A percentile compares a stretch with the other conserved stretches of the same genome.
Conservation (phyloP, 2,888 invertebrate species). For the Pachymerium ferrugineum region DNA sequence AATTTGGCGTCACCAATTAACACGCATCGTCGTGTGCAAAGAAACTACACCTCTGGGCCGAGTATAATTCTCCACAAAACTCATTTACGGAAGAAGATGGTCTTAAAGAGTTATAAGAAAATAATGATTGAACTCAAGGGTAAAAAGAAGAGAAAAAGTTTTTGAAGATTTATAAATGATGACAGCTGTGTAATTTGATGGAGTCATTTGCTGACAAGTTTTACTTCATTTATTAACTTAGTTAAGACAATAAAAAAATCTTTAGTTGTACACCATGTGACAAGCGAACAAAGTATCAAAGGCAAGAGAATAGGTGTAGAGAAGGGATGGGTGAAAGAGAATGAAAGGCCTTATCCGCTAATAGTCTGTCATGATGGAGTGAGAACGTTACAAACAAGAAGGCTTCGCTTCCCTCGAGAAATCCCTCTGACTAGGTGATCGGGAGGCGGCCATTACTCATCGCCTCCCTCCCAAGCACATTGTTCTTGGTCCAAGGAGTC, state of each 20-base stretch:
- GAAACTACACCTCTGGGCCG: slow-evolving; percentile 3
- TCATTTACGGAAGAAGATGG: background rate
- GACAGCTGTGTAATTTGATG: slow-evolving; percentile 15
- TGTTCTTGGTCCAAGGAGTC: slow-evolving; percentile 23
- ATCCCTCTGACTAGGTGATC: slow-evolving; percentile 27
- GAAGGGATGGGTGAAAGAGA: background rate
- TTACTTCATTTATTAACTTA: background rate
- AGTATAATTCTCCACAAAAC: background rate
- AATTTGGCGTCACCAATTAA: slow-evolving; percentile 20
- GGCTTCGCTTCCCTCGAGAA: slow-evolving; percentile 27
- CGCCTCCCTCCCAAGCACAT: slow-evolving; percentile 15
- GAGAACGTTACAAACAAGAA: slow-evolving; percentile 27
- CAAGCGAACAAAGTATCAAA: slow-evolving; percentile 22
- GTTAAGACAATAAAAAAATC: background rate
- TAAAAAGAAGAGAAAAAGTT: background rate
- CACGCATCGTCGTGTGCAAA: background rate
- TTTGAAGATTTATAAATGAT: background rate
- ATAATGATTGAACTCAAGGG: too few species aligned
- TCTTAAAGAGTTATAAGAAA: too few species aligned
- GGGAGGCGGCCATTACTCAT: slow-evolving; percentile 25
- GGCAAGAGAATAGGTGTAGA: slow-evolving; percentile 8
- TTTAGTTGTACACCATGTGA: background rate
- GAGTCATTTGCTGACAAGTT: background rate
- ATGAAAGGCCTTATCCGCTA: slow-evolving; percentile 22
- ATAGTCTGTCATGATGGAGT: slow-evolving; percentile 27